Base-by-base conservation (phyloP, 2,113 vertebrate genomes). In the Perognathus longimembris region DNA sequence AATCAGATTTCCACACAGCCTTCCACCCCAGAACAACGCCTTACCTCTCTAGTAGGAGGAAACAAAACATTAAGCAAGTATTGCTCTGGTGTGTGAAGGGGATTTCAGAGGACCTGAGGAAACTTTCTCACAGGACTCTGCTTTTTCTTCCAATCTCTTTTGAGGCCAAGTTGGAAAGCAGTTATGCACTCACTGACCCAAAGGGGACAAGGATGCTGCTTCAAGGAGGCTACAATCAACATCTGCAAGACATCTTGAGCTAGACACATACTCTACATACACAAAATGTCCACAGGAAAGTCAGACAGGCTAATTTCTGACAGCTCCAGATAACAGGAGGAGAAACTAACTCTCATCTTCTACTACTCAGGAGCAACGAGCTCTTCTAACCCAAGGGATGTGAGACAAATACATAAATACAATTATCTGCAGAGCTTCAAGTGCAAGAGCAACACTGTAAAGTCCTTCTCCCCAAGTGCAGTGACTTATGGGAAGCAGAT, bases 271-370 rank as follows among this genome's bases (percentile, higher is more conserved):
- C 95, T 98, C 97, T 97, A 95, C 97, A 96, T 98, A 98, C 96
- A 98, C 97, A 98, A 98, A 96, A 98, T 81, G 96, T 98, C 97
- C 93, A 95, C 95, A 92, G 96, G 94, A 97, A 93, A 97, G 96
- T 95, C 97, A 96, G 95, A 95, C 97, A 97, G 97, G 96, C 98
- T 97, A 96, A 97, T 94, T 95, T 97, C 88, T 98, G 98, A 98
- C 98, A 98, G 98, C 89, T 97, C 91, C 96, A 97, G 97, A 98
- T 98, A 98, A 98, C 95, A 96, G 96, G 91, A 96, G 95, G 95
- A 96, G 38, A 67, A 86, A 93, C 96, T 71, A 89, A 79, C 91
- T 89, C 95, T 97, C 92, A 74, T 95, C 97, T 91, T 97, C 96
- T 0, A 92, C 91, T 96, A 93, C 96, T 92, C 87, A 95, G 94